Evolutionary conservation across 2,888 invertebrate genomes (phyloP), one percentile per base, ranked within the genome.

Genomic region (Brenthis ino): DNA sequence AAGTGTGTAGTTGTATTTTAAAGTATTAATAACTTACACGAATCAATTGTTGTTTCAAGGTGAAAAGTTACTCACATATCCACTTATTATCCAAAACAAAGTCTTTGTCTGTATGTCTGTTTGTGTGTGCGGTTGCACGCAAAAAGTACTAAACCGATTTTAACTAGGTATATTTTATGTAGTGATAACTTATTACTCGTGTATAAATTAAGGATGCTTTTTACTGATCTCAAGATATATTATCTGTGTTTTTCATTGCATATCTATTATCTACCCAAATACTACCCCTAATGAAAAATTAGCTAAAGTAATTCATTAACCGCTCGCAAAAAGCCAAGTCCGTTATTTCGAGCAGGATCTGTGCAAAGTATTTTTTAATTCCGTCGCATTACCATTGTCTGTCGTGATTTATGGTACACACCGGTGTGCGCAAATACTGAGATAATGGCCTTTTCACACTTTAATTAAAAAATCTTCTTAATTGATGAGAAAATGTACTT

Each of bases 281-380:
- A 28, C 86, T 77, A 72, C 75, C 82, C 85, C 73, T 57, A 69
- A 77, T 78, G 82, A 82, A 85, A 90, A 91, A 91, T 90, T 90
- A 89, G 87, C 87, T 85, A 86, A 89, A 85, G 89, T 90, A 91
- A 92, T 92, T 92, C 88, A 91, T 92, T 91, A 91, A 91, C 89
- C 86, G 82, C 82, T 77, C 82, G 80, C 88, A 80, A 89, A 91
- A 89, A 89, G 86, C 81, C 84, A 87, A 90, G 91, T 87, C 91
- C 84, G 85, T 88, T 87, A 89, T 88, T 89, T 89, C 87, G 83
- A 82, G 84, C 80, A 82, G 82, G 85, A 85, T 82, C 77, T 75
- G 70, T 56, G 78, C 77, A 80, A 84, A 89, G 89, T 85, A 91
- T 89, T 92, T 92, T 92, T 92, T 92, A 92, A 92, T 91, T 90